phyloP scores from a whole-genome alignment of 2,113 vertebrate species.

The Neolamprologus kungweensis region DNA sequence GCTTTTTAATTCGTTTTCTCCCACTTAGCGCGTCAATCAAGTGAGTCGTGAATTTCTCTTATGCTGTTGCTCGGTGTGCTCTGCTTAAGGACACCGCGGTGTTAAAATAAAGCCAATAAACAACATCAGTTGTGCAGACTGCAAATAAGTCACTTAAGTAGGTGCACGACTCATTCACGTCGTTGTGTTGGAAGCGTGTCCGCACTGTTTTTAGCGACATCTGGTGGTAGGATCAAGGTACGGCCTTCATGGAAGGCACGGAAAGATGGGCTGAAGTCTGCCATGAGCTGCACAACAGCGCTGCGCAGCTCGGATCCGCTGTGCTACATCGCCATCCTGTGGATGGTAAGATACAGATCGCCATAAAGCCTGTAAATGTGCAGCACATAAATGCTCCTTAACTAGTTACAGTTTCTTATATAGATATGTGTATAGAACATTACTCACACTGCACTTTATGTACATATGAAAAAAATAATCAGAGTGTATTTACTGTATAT shows the following conservation, averaged over 20 bases:
- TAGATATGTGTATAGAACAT: background rate
- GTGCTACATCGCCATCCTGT: conserved; percentile 19
- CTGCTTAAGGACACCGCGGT: background rate
- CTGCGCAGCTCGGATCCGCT: background rate
- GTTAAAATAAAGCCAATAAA: background rate
- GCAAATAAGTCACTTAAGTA: background rate
- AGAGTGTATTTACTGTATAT: background rate
- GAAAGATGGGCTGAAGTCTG: background rate
- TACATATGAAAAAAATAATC: background rate
- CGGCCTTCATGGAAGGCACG: background rate
- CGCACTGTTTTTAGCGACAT: background rate
- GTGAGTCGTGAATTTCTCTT: background rate
- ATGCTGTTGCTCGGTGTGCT: background rate
- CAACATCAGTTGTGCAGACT: background rate
- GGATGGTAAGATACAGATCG: background rate
- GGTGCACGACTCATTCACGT: background rate
- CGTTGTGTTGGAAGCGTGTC: background rate
- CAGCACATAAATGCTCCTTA: background rate
- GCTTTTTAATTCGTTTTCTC: background rate
- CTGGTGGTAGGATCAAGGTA: background rate
- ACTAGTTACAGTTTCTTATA: background rate
- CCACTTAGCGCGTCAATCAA: background rate
- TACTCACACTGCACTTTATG: background rate
- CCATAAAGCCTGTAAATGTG: background rate
- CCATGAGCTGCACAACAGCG: background rate